Evolutionary conservation across 2,888 invertebrate species (phyloP).

Genomic region (Dermolepida albohirtum): DNA sequence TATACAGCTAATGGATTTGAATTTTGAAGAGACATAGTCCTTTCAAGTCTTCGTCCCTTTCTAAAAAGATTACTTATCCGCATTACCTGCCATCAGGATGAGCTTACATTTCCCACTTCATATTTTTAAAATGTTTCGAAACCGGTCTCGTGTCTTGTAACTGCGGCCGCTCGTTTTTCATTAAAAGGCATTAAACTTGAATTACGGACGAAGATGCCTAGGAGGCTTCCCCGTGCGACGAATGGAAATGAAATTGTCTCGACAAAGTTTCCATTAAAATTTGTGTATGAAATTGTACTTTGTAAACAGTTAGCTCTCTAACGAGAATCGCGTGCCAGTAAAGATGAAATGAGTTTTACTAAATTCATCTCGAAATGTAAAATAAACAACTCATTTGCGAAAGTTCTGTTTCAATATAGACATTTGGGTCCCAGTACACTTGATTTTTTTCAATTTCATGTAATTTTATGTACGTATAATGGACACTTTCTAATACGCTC

Average conservation of each 20-base stretch:
- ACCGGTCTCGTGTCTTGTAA: constrained; percentile 15
- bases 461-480: too few species aligned
- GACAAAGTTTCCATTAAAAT: constrained; percentile 21
- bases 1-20: constrained; percentile 27
- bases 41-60: neutral
- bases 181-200: constrained; percentile 43
- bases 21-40: constrained; percentile 21
- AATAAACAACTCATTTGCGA: too few species aligned
- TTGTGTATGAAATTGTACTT: constrained; percentile 11
- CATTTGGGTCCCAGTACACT: too few species aligned
- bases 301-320: constrained; percentile 13
- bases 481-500: too few species aligned
- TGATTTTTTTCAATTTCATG: too few species aligned
- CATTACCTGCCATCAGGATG: constrained; percentile 17
- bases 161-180: constrained; percentile 39
- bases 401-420: too few species aligned
- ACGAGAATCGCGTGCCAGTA: too few species aligned
- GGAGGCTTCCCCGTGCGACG: constrained; percentile 4
- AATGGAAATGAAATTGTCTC: constrained; percentile 28
- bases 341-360: too few species aligned
- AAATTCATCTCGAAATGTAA: too few species aligned
- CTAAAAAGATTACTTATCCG: constrained; percentile 20
- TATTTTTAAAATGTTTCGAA: constrained; percentile 19
- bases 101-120: constrained; percentile 20
- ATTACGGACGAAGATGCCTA: constrained; percentile 31